Evolutionary conservation across 2,797 vertebrate species (phyloP).

Genomic region (Iguana delicatissima): DNA sequence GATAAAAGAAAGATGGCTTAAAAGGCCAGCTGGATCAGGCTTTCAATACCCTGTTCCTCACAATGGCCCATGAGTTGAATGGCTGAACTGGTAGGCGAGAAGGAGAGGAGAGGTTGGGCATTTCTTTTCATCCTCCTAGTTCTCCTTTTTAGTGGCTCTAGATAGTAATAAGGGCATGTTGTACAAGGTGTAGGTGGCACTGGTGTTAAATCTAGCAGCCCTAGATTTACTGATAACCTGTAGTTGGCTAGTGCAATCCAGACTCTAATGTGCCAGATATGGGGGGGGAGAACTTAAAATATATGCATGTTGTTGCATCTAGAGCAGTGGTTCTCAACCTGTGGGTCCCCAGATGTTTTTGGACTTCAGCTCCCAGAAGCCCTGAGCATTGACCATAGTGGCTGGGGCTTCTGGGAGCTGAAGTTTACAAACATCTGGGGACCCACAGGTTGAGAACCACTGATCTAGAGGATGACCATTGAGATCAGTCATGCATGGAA

Average conservation of each 20-base stretch:
- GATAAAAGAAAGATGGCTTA: neutral
- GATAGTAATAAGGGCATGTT: neutral
- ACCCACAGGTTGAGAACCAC: too few relatives aligned
- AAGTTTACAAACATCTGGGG: too few relatives aligned
- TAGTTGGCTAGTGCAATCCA: neutral
- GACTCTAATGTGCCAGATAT: neutral
- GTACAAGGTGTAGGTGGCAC: neutral
- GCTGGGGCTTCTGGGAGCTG: too few relatives aligned
- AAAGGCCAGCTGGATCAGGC: neutral
- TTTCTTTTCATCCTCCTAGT: too few relatives aligned
- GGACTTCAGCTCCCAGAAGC: too few relatives aligned
- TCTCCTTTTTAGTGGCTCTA: neutral
- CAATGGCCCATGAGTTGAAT: neutral
- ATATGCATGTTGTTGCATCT: too few relatives aligned
- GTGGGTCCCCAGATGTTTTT: too few relatives aligned
- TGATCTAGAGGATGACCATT: too few relatives aligned
- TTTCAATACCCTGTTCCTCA: neutral
- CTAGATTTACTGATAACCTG: too few relatives aligned
- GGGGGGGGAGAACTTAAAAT: neutral
- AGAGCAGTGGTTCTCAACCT: too few relatives aligned
- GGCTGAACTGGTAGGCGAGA: neutral
- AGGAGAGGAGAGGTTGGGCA: neutral
- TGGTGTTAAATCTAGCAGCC: neutral
- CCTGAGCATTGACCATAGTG: too few relatives aligned
- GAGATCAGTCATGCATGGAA: neutral